These are phyloP conservation scores for Odontamblyopus rebecca DNA, from an alignment of 2,797 vertebrate species.

Conservation along the genomic window DNA sequence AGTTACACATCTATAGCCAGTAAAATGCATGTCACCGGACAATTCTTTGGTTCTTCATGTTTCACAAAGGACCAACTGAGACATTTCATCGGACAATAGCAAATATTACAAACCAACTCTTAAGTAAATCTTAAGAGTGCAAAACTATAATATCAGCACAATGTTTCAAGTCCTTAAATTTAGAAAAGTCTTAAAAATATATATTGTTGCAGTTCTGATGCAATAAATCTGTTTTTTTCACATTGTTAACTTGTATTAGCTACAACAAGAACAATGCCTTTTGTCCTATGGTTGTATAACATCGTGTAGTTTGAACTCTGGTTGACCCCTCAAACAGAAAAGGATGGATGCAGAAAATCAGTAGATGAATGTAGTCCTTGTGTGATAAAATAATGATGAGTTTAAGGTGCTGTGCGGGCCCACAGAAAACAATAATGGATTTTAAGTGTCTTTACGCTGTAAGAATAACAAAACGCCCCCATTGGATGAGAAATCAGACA, in stretches of 20 bases:
- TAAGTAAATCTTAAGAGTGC: conserved; percentile 55
- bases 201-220: conserved; percentile 66
- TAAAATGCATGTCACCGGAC: conserved; percentile 30
- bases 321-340: conserved; percentile 15
- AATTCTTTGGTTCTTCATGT: conserved; percentile 77
- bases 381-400: conserved; percentile 31
- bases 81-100: conserved; percentile 56
- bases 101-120: conserved; percentile 65
- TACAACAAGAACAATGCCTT: conserved; percentile 34
- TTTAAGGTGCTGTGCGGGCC: conserved; percentile 50
- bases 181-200: conserved; percentile 81
- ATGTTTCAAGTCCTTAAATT: conserved; percentile 64
- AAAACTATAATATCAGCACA: conserved; percentile 68
- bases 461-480: conserved; percentile 33
- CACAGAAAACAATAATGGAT: conserved; percentile 28
- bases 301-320: conserved; percentile 18
- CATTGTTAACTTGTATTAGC: conserved; percentile 34
- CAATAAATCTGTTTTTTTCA: conserved; percentile 54
- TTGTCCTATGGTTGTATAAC: conserved; percentile 17
- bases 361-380: conserved; percentile 34
- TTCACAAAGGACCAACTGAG: conserved; percentile 50
- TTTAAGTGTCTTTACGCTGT: conserved; percentile 64
- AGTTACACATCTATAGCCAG: conserved; percentile 39
- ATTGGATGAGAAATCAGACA: conserved; percentile 23
- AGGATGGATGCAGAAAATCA: conserved; percentile 34